Percentiles rank a stretch among this genome's conserved stretches.
Evolutionary conservation across 1,140 invertebrate genomes (phyloP).

Genomic region (Cryptotermes secundus): DNA sequence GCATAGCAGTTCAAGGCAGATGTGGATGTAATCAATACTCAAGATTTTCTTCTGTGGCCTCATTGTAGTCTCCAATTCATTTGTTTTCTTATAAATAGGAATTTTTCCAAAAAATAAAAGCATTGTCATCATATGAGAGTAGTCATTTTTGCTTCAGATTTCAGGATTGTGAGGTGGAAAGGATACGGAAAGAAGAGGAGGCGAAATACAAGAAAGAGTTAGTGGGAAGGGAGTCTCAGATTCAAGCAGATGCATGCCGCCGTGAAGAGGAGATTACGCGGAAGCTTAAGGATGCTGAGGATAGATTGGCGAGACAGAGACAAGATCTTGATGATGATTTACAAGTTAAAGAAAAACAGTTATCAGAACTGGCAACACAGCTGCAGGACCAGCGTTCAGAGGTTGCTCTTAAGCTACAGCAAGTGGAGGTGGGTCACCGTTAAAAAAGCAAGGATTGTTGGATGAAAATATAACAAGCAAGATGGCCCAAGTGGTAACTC

Average conservation of each 20-base stretch:
- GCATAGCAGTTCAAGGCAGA: no score
- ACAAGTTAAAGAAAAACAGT: neutral
- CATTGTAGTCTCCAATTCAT: no score
- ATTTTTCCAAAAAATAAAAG: neutral
- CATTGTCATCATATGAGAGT: neutral
- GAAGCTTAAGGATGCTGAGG: neutral
- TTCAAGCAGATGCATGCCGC: neutral
- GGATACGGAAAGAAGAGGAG: slow-evolving; percentile 1
- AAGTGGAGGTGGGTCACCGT: neutral
- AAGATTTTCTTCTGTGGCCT: no score
- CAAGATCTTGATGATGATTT: neutral
- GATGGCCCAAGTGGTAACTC: no score
- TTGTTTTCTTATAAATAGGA: no score
- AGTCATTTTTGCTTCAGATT: neutral
- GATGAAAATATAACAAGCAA: no score
- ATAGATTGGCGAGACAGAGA: neutral
- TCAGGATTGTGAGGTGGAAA: neutral
- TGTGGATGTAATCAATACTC: no score
- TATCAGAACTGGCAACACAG: neutral
- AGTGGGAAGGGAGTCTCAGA: neutral
- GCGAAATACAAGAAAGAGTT: neutral
- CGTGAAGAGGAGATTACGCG: neutral
- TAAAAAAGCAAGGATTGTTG: no score
- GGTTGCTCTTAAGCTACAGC: neutral
- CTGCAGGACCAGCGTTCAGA: neutral